A percentile compares a stretch with the other conserved stretches of the same genome.
Conservation (phyloP, 2,113 vertebrate genomes). For the Sander vitreus region DNA sequence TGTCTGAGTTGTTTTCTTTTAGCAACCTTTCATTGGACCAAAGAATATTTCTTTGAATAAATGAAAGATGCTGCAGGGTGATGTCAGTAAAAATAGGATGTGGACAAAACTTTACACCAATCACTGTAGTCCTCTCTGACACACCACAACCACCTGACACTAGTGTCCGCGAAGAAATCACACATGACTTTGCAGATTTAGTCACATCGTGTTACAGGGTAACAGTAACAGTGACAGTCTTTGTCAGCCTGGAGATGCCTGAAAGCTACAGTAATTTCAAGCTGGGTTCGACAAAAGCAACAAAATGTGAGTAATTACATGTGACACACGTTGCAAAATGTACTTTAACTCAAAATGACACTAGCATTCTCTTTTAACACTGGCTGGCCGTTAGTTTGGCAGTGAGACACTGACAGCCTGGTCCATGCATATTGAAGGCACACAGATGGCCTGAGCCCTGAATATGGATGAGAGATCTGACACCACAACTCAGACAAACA, state of each 20-base stretch:
- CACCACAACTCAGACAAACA: slow-evolving; percentile 66
- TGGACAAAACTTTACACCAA: slow-evolving; percentile 26
- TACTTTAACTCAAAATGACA: slow-evolving; percentile 61
- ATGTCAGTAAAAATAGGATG: slow-evolving; percentile 36
- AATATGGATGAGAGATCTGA: slow-evolving; percentile 81
- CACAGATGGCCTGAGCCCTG: slow-evolving; percentile 77
- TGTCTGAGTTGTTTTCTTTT: not conserved
- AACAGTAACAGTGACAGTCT: not conserved
- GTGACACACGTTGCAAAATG: slow-evolving; percentile 49
- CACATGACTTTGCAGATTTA: slow-evolving; percentile 37
- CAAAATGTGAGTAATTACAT: slow-evolving; percentile 48
- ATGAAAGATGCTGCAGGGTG: slow-evolving; percentile 20
- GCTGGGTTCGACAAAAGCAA: slow-evolving; percentile 34
- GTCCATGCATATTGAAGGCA: slow-evolving; percentile 78
- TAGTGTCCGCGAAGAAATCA: slow-evolving; percentile 22
- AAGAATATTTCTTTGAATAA: slow-evolving; percentile 22
- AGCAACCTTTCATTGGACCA: not conserved
- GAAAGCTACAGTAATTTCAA: not conserved
- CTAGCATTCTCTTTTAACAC: slow-evolving; percentile 53
- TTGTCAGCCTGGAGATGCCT: slow-evolving; percentile 1
- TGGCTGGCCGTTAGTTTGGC: slow-evolving; percentile 63
- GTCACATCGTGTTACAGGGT: slow-evolving; percentile 39
- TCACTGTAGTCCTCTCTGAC: slow-evolving; percentile 19
- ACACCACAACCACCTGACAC: slow-evolving; percentile 27
- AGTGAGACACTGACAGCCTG: slow-evolving; percentile 62